phyloP scores from a whole-genome alignment of 2,113 vertebrate species.

The Galemys pyrenaicus region DNA sequence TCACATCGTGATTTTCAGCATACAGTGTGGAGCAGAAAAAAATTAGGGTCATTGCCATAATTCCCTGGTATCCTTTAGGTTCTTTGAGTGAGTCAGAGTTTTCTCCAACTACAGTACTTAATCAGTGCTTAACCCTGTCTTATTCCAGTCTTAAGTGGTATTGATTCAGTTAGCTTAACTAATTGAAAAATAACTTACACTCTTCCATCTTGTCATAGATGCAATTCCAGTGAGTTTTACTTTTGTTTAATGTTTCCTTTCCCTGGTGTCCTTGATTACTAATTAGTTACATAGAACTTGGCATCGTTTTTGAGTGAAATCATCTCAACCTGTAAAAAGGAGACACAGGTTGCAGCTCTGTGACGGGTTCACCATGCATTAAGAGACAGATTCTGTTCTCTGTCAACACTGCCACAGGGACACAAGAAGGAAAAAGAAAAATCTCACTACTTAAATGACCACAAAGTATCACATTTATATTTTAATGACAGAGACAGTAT shows the following conservation, averaged over 20 bases:
- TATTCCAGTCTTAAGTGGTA: neutral
- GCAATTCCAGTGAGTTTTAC: neutral
- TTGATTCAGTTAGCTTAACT: neutral
- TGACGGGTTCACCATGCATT: neutral
- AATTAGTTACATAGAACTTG: neutral
- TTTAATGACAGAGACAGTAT: neutral
- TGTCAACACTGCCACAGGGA: too few species aligned
- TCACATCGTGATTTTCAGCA: neutral
- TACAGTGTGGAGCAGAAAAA: neutral
- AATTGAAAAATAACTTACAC: neutral
- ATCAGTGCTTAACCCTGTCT: neutral
- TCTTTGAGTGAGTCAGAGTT: neutral
- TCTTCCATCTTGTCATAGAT: neutral
- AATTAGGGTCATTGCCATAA: neutral
- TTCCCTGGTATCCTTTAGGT: neutral
- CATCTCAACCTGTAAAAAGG: neutral
- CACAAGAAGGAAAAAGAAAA: neutral
- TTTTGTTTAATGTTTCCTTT: neutral
- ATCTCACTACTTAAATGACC: neutral
- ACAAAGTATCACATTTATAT: neutral
- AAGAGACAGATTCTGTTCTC: too few species aligned
- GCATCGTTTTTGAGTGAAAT: neutral
- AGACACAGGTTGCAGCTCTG: neutral
- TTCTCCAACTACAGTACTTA: neutral
- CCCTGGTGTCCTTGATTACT: neutral